Percentiles rank a stretch among this genome's conserved stretches.
Conservation (phyloP, 2,113 vertebrate genomes). For the Lipophrys pholis region DNA sequence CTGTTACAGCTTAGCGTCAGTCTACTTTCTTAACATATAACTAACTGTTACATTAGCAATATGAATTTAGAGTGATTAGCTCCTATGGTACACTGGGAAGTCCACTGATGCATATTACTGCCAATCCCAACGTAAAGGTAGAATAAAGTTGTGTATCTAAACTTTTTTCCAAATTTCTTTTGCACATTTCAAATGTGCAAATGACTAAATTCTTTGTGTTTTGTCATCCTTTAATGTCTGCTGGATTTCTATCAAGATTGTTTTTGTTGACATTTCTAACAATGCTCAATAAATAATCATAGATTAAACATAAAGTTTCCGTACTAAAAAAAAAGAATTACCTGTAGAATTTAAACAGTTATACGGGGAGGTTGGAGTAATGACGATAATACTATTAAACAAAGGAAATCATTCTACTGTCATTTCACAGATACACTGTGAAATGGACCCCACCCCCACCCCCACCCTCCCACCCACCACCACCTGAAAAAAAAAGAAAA, state of each 20-base stretch:
- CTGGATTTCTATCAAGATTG: background rate
- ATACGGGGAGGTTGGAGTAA: conserved; percentile 8
- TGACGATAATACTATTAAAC: conserved; percentile 41
- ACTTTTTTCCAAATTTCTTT: conserved; percentile 7
- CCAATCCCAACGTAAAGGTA: background rate
- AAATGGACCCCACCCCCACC: background rate
- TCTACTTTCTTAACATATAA: background rate
- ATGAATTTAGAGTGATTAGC: conserved; percentile 15
- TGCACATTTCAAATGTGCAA: too few relatives aligned
- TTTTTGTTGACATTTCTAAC: background rate
- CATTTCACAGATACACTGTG: conserved; percentile 43
- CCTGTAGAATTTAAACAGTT: background rate
- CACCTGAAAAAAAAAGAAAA: too few relatives aligned
- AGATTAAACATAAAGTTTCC: conserved; percentile 27
- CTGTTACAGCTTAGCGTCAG: conserved; percentile 6
- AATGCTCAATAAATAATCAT: conserved; percentile 1
- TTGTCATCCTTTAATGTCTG: conserved; percentile 14
- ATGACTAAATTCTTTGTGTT: too few relatives aligned
- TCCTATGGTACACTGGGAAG: conserved; percentile 2
- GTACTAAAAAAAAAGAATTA: conserved; percentile 10
- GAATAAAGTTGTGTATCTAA: conserved; percentile 1
- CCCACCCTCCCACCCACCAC: background rate
- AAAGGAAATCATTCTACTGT: conserved; percentile 56
- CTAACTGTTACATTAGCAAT: conserved; percentile 19
- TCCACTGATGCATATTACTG: background rate